Conservation (phyloP, 2,797 vertebrate species). For the Erpetoichthys calabaricus region DNA sequence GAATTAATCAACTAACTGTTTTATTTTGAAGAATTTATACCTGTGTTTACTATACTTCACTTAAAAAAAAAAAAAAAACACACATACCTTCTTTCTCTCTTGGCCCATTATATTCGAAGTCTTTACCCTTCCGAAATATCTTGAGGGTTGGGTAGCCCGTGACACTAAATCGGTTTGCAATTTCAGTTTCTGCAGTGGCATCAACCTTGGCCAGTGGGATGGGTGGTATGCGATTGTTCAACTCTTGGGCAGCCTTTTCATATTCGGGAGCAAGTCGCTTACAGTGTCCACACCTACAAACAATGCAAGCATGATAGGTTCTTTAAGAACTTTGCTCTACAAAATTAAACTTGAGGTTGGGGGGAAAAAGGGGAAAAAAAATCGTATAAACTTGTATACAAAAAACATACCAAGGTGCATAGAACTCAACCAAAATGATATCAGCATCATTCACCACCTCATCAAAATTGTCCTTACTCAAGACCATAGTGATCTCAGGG, state of each 20-base stretch:
- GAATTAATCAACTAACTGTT: too few relatives aligned
- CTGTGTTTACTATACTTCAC: not conserved
- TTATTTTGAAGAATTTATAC: not conserved
- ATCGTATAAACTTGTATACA: not conserved
- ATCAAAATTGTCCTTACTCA: constrained; percentile 86
- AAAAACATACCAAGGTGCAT: constrained; percentile 80
- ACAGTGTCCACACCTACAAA: constrained; percentile 85
- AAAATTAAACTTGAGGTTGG: not conserved
- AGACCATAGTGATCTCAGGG: constrained; percentile 73
- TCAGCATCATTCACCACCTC: constrained; percentile 70
- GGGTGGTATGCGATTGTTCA: constrained; percentile 60
- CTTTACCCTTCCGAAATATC: constrained; percentile 86
- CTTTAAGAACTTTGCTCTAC: not conserved
- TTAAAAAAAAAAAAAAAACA: constrained; percentile 7
- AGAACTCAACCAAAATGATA: constrained; percentile 95
- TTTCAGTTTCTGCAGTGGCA: constrained; percentile 59
- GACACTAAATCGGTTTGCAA: constrained; percentile 70
- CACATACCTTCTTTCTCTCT: constrained; percentile 73
- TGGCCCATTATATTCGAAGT: constrained; percentile 85
- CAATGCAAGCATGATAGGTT: not conserved
- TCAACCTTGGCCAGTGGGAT: constrained; percentile 87
- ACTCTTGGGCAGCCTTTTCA: constrained; percentile 81
- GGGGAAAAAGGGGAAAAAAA: not conserved
- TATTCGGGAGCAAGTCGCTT: constrained; percentile 88
- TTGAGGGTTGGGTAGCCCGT: constrained; percentile 84